Conservation (phyloP, 2,888 invertebrate species). For the Limnephilus marmoratus region DNA sequence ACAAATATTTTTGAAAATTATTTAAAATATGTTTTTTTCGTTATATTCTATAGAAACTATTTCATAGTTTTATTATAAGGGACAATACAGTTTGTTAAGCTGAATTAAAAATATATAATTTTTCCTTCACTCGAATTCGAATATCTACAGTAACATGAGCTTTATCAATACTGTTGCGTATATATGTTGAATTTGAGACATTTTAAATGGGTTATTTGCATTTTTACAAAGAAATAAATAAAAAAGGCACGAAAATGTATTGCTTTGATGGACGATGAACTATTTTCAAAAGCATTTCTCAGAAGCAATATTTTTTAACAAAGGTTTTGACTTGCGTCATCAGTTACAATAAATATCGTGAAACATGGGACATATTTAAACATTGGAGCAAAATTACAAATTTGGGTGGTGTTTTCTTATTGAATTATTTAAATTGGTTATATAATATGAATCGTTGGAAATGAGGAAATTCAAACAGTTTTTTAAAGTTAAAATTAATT, state of each 20-base stretch:
- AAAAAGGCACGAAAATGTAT: not conserved
- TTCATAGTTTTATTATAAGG: slow-evolving; percentile 42
- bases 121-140: slow-evolving; percentile 31
- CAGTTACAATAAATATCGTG: no score
- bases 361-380: not conserved
- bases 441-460: not conserved
- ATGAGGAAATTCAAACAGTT: not conserved
- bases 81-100: slow-evolving; percentile 60
- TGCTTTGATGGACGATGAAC: not conserved
- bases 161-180: slow-evolving; percentile 39
- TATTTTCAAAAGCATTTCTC: not conserved
- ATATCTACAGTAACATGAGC: slow-evolving; percentile 52
- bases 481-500: not conserved
- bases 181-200: slow-evolving; percentile 26
- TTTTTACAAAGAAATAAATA: not conserved
- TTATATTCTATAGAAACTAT: slow-evolving; percentile 26
- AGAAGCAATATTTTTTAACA: not conserved
- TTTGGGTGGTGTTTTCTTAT: not conserved
- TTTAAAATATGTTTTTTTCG: slow-evolving; percentile 10
- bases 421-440: not conserved
- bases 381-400: not conserved
- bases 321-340: not conserved
- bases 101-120: slow-evolving; percentile 64
- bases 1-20: slow-evolving; percentile 26
- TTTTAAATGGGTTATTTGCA: not conserved